phyloP scores from a whole-genome alignment of 2,888 invertebrate species.

The Hedychridium roseum region DNA sequence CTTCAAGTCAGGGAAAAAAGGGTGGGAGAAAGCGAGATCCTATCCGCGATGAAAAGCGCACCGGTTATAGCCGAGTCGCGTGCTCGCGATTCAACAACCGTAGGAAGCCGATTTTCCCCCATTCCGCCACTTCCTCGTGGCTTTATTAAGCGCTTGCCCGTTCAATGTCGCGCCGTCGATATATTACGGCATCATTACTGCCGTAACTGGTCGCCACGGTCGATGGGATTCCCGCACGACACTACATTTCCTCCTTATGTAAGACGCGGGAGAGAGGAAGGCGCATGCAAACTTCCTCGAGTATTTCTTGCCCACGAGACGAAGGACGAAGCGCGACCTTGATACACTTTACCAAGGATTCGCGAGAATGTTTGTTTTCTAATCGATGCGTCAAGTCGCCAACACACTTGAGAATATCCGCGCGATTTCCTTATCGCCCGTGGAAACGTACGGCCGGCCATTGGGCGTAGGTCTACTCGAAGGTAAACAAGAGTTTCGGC shows the following conservation, averaged over 20 bases:
- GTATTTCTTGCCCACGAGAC: too few species aligned
- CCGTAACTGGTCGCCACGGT: too few species aligned
- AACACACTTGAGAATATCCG: constrained; percentile 3
- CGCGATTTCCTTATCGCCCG: constrained; percentile 27
- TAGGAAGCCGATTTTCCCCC: constrained; percentile 36
- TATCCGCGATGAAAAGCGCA: constrained; percentile 40
- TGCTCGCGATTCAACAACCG: constrained; percentile 37
- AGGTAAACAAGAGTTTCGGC: constrained; percentile 47
- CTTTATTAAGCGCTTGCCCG: too few species aligned
- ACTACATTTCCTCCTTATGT: too few species aligned
- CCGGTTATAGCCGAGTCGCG: constrained; percentile 47
- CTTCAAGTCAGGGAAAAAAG: constrained; percentile 17
- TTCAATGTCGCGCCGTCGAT: constrained; percentile 10
- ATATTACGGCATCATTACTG: constrained; percentile 13
- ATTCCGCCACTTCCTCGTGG: constrained; percentile 23
- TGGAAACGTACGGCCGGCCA: constrained; percentile 16
- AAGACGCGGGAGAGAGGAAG: too few species aligned
- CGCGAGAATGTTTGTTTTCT: too few species aligned
- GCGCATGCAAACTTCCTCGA: too few species aligned
- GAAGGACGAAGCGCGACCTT: too few species aligned
- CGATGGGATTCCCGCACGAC: too few species aligned
- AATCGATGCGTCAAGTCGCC: too few species aligned
- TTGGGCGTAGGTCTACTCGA: constrained; percentile 38
- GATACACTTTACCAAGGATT: too few species aligned
- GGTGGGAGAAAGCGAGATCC: constrained; percentile 20